These are phyloP conservation scores for Heliconius charithonia DNA, from an alignment of 2,888 invertebrate genomes.

Conservation along the genomic window DNA sequence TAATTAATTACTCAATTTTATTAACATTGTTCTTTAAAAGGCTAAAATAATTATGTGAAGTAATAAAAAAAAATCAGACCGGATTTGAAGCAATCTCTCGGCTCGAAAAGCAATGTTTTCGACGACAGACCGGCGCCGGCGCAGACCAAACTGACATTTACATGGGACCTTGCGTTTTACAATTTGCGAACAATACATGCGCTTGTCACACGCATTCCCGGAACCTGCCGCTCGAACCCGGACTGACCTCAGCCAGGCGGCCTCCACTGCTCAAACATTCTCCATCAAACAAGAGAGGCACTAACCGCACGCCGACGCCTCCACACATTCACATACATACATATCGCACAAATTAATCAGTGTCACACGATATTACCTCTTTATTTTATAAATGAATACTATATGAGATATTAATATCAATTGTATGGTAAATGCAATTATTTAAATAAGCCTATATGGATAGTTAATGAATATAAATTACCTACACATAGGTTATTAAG, in stretches of 20 bases:
- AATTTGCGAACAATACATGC: slow-evolving; percentile 70
- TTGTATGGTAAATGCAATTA: not conserved
- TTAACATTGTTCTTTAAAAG: slow-evolving; percentile 32
- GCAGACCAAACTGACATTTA: slow-evolving; percentile 75
- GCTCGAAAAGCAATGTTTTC: slow-evolving; percentile 49
- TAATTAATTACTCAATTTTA: slow-evolving; percentile 33
- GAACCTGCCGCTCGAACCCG: slow-evolving; percentile 65
- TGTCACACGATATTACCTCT: slow-evolving; percentile 38
- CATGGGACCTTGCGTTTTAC: slow-evolving; percentile 67
- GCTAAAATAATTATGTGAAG: slow-evolving; percentile 39
- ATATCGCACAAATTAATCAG: slow-evolving; percentile 42
- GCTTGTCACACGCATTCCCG: slow-evolving; percentile 78
- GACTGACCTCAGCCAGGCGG: slow-evolving; percentile 67
- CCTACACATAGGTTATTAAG: not conserved
- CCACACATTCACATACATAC: slow-evolving; percentile 16
- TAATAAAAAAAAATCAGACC: slow-evolving; percentile 46
- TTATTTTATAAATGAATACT: slow-evolving; percentile 30
- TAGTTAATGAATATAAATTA: not conserved
- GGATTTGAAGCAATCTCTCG: slow-evolving; percentile 49
- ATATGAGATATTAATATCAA: slow-evolving; percentile 11
- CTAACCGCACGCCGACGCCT: slow-evolving; percentile 39
- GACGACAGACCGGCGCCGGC: slow-evolving; percentile 66
- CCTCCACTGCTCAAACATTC: slow-evolving; percentile 57
- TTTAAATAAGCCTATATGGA: slow-evolving; percentile 8
- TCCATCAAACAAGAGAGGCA: slow-evolving; percentile 47